Percentiles rank a stretch among this genome's conserved stretches.
Conservation (phyloP, 2,888 invertebrate species). For the Hypena proboscidalis region DNA sequence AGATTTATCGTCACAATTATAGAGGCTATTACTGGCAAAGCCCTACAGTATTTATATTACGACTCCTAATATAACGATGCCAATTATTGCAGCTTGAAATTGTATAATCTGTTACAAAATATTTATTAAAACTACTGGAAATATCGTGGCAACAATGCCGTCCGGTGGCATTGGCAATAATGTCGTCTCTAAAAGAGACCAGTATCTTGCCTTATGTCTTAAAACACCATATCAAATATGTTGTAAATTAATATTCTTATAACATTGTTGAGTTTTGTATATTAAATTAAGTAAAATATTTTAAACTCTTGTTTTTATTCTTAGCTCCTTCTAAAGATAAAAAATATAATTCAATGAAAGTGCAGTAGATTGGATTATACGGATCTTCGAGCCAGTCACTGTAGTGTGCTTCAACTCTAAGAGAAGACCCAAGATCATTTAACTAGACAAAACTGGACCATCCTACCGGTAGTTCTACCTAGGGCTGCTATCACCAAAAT, state of each 20-base stretch:
- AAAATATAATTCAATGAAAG: too few relatives aligned
- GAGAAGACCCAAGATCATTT: too few relatives aligned
- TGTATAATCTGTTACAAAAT: conserved; percentile 8
- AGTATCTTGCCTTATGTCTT: conserved; percentile 13
- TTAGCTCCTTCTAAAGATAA: too few relatives aligned
- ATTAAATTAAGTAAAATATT: conserved; percentile 36
- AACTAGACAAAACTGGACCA: too few relatives aligned
- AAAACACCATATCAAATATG: conserved; percentile 5
- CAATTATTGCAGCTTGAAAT: too few relatives aligned
- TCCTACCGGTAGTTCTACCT: too few relatives aligned
- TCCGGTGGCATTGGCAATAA: conserved; percentile 11
- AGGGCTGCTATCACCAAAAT: too few relatives aligned
- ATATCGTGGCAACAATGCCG: conserved; percentile 11
- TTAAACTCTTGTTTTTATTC: neutral
- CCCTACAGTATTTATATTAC: conserved; percentile 22
- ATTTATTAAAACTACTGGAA: conserved; percentile 21
- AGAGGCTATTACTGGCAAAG: conserved; percentile 23
- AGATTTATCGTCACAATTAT: conserved; percentile 4
- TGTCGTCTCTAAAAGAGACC: conserved; percentile 1
- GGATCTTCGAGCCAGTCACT: too few relatives aligned
- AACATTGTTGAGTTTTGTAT: conserved; percentile 34
- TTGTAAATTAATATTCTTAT: conserved; percentile 16
- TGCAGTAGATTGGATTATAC: too few relatives aligned
- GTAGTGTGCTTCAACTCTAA: too few relatives aligned
- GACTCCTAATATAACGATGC: too few relatives aligned